Conservation (phyloP, 2,113 vertebrate genomes). For the Hypomesus transpacificus region DNA sequence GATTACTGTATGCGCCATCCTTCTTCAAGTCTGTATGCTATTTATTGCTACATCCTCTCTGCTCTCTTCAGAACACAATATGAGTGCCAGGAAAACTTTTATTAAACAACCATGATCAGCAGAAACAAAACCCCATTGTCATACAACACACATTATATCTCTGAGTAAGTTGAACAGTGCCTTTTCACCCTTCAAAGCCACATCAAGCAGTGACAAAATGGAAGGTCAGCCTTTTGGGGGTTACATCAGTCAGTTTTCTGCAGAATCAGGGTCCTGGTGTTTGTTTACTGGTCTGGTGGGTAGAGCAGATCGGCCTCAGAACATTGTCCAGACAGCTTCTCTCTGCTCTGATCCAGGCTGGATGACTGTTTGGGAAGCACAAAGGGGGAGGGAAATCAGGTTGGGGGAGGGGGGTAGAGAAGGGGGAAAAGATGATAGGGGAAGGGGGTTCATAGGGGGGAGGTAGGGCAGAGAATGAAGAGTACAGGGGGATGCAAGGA, state of each 20-base stretch:
- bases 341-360: constrained; percentile 31
- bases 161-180: no score
- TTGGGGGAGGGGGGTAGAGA: constrained; percentile 32
- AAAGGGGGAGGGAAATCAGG: background rate
- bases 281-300: constrained; percentile 58
- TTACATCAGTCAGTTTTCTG: constrained; percentile 43
- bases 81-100: no score
- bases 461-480: background rate
- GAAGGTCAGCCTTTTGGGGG: constrained; percentile 30
- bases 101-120: no score
- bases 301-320: constrained; percentile 47
- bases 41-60: no score
- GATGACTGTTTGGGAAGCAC: constrained; percentile 37
- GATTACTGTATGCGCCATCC: no score
- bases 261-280: constrained; percentile 41
- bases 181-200: background rate
- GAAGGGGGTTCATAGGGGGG: constrained; percentile 31
- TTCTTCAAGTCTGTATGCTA: no score
- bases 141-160: no score
- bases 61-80: background rate
- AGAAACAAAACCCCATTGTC: no score
- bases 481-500: constrained; percentile 1
- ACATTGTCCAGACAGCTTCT: constrained; percentile 63
- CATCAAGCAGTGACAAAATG: constrained; percentile 13
- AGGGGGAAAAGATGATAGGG: background rate